Evolutionary conservation across 2,888 invertebrate genomes (phyloP), one percentile per base, ranked within the genome.

Genomic region (Oeneis ivallda): DNA sequence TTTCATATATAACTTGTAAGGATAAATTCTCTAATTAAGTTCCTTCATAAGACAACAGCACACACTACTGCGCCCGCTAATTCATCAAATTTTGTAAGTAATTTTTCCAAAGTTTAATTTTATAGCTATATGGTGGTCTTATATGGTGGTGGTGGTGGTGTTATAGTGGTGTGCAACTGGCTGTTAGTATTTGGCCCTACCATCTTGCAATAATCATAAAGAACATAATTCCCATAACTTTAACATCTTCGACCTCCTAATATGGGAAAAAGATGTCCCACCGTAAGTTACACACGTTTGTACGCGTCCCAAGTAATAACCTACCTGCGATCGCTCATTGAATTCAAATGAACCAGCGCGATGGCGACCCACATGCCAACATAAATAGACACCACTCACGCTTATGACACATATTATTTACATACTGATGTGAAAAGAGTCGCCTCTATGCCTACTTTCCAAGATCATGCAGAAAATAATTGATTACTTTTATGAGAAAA

Each of bases 281-380:
- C 72, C 71, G 70, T 72, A n/a, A n/a, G n/a, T n/a, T n/a, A 72
- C 64, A 68, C 62, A 72, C 69, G 73, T 75, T 72, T 65, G 75
- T 79, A 76, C 74, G 73, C 72, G 70, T 62, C 71, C 68, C 71
- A 70, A 71, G 74, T 75, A 72, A 71, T 72, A 74, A 73, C 74
- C 73, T 72, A 75, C 71, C 71, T 70, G 71, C 70, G 73, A 73
- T 74, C 76, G 72, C 69, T 73, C 73, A 75, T 75, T 75, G 75
- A 72, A 77, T 77, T 74, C 74, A 77, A 76, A 76, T 76, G 70
- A 74, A 69, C 60, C 67, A 62, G 60, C 57, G 65, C 62, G 62
- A 65, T 66, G 54, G 61, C 72, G 71, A 73, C 71, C 73, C 74
- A 74, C 74, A 73, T 72, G 71, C 66, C 69, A 73, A 74, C 74